Evolutionary conservation across 2,797 vertebrate species (phyloP), one percentile per base, ranked within the genome.

Genomic region (Bryconaethiops microstoma): DNA sequence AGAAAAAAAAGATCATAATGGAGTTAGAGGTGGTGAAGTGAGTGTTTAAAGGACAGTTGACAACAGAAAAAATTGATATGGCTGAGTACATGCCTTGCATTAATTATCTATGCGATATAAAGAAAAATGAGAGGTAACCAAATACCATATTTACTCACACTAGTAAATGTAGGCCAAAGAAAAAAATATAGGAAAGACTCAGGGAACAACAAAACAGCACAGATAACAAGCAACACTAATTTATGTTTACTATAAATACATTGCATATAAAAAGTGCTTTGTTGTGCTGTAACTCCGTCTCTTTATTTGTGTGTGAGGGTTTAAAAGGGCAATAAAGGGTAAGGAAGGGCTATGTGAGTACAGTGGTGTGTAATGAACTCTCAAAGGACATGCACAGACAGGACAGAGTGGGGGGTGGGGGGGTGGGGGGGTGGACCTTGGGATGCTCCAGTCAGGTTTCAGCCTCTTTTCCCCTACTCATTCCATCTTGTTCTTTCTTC

Each of bases 401-500:
- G 50, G 52, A 75, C 17, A 17, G 65, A 68, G 55, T 16, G 74
- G 63, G 45, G 68, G 81, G 67, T 17, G n/a, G n/a, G n/a, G n/a
- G n/a, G n/a, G n/a, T n/a, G n/a, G n/a, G 19, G 73, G 60, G 39
- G 65, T 80, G 83, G 85, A 77, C 48, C 72, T 42, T 82, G 76
- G 63, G 79, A 80, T 83, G 84, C 76, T 86, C 70, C 82, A 88
- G 78, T 65, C 64, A 9, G 55, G 64, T 68, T 74, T 77, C 81
- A 88, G 78, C 74, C 83, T 79, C 80, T 88, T 76, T 81, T 19
- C 40, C 29, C 29, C 29, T 55, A 48, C 45, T 77, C 65, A 50
- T 29, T 78, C 75, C 17, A 45, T 77, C 48, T 90, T 90, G 88
- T 63, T 92, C 92, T 91, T 85, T 88, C 91, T 93, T 88, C 81